These are phyloP conservation scores for Saxidomus purpurata DNA, from an alignment of 1,140 invertebrate species.

Conservation along the genomic window DNA sequence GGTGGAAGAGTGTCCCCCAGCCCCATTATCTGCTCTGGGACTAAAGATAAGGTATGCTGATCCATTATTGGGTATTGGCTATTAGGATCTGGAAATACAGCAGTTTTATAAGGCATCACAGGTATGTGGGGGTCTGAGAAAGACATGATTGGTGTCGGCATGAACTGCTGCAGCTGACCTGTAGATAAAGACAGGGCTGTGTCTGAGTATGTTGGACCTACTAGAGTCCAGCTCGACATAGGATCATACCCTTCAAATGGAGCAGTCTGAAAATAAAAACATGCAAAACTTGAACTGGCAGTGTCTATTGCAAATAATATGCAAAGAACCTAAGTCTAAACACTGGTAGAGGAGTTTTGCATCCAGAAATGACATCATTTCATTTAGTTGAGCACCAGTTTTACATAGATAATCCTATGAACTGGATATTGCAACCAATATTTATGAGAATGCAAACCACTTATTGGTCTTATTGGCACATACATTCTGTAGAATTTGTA, in stretches of 20 bases:
- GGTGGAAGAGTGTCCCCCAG: background rate
- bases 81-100: background rate
- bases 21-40: background rate
- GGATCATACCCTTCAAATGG: conserved; percentile 22
- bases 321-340: no score
- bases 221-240: conserved; percentile 1
- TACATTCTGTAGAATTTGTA: no score
- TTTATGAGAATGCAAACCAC: no score
- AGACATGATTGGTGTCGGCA: background rate
- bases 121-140: conserved; percentile 4
- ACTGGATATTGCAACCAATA: no score
- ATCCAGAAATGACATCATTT: no score
- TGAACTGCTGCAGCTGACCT: background rate
- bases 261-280: conserved; percentile 24
- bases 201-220: conserved; percentile 13
- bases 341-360: no score
- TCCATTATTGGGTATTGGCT: background rate
- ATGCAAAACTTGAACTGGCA: background rate
- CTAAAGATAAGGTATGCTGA: background rate
- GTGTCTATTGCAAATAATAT: no score
- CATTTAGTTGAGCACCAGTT: no score
- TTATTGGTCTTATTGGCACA: no score
- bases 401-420: no score
- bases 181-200: background rate
- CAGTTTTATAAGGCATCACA: background rate